Percentiles rank a stretch among this genome's conserved stretches.
Conservation (phyloP, 2,113 vertebrate genomes). For the Beaufortia kweichowensis region DNA sequence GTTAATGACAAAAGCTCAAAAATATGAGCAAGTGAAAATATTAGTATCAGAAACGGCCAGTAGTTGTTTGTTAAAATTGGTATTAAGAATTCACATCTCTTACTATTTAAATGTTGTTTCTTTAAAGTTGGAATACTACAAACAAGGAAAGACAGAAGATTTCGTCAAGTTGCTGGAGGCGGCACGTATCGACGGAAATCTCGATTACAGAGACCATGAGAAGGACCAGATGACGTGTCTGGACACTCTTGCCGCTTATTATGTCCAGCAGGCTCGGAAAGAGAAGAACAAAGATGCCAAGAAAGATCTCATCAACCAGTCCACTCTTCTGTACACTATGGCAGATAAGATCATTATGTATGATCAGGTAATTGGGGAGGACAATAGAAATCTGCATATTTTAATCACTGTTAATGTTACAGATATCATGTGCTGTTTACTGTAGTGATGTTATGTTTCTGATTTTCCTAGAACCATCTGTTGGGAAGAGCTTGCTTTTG, state of each 20-base stretch:
- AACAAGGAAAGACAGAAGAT: slow-evolving; percentile 97
- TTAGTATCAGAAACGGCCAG: too few species aligned
- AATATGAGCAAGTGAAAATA: too few species aligned
- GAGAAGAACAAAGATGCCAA: slow-evolving; percentile 99
- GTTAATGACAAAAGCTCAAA: too few species aligned
- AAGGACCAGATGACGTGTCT: slow-evolving; percentile 99
- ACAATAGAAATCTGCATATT: not conserved
- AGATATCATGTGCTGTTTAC: not conserved
- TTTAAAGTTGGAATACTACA: slow-evolving; percentile 95
- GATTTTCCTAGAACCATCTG: slow-evolving; percentile 88
- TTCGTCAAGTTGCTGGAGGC: slow-evolving; percentile 98
- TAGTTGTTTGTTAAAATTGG: too few species aligned
- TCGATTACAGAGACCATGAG: slow-evolving; percentile 97
- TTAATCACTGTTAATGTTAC: not conserved
- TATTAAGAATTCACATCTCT: too few species aligned
- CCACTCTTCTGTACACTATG: slow-evolving; percentile 97
- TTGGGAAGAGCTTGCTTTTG: slow-evolving; percentile 98
- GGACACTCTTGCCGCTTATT: slow-evolving; percentile 96
- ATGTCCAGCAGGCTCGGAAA: slow-evolving; percentile 96
- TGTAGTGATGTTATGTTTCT: slow-evolving; percentile 28
- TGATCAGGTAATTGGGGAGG: slow-evolving; percentile 84
- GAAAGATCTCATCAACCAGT: slow-evolving; percentile 98
- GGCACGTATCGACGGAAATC: slow-evolving; percentile 96
- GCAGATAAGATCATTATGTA: slow-evolving; percentile 99
- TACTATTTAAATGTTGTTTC: not conserved